Evolutionary conservation across 2,797 vertebrate species (phyloP).

Genomic region (Eremophila alpestris): DNA sequence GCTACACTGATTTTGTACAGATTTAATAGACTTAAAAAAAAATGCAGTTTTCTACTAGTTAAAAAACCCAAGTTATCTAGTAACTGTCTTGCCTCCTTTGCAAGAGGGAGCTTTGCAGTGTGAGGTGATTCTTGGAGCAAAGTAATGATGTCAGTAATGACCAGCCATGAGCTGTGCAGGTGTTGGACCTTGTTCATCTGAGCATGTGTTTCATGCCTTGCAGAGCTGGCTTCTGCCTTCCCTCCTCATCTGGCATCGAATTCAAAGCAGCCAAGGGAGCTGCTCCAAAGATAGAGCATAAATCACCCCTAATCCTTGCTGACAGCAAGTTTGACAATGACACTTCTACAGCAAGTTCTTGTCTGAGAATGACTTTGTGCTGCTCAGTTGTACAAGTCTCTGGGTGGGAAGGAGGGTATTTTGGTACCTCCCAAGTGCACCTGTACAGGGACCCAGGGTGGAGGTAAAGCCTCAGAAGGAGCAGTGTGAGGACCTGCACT

Average conservation of each 20-base stretch:
- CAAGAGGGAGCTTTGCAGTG: neutral
- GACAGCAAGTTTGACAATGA: neutral
- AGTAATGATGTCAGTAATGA: neutral
- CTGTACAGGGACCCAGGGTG: neutral
- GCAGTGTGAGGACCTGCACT: neutral
- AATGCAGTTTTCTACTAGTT: neutral
- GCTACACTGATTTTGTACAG: neutral
- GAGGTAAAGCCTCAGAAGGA: neutral
- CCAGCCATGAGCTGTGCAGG: rapidly evolving
- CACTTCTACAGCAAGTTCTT: neutral
- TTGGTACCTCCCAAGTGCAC: neutral
- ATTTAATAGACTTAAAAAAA: neutral
- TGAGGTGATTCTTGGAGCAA: neutral
- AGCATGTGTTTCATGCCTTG: neutral
- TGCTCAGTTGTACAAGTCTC: neutral
- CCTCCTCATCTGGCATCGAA: neutral
- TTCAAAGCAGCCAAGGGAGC: neutral
- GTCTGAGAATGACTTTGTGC: neutral
- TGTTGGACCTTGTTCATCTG: neutral
- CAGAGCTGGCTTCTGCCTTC: neutral
- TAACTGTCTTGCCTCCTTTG: neutral
- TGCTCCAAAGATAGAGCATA: neutral
- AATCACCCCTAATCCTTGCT: neutral
- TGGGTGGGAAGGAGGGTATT: neutral
- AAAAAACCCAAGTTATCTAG: neutral